Base-by-base conservation (phyloP, 2,888 invertebrate species). In the Stenodera caucasica region DNA sequence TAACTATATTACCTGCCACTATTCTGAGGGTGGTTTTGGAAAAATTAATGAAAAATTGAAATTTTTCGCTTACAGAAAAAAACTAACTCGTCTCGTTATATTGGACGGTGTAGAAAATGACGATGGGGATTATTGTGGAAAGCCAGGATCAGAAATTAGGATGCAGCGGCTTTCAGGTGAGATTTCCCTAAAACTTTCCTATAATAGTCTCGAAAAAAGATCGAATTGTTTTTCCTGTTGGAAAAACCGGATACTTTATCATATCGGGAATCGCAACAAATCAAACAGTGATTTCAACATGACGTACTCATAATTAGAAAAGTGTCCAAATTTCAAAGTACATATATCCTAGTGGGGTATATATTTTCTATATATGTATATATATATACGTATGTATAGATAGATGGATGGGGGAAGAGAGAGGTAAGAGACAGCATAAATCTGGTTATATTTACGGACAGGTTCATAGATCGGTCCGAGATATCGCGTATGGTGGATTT, bases 391-490 rank as follows among this genome's bases (percentile, higher is more conserved):
- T n/a, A n/a, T n/a, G n/a, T 49, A 37, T 12, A 45, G n/a, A 23
- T 50, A 56, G 51, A 55, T 11, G 35, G 54, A 50, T 30, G 23
- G 29, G 14, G 29, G n/a, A 15, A 37, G 52, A 37, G 53, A 6
- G 54, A 65, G 64, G 68, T 68, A 69, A 67, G 67, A 61, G 68
- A 61, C 67, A 63, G 74, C 77, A 79, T 79, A 78, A 78, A 78
- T 79, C 78, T 76, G 76, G 74, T 74, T 77, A 77, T 79, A 78
- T 79, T 78, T 77, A 78, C 78, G 72, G 76, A 73, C 75, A 74
- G 73, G 75, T 77, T 75, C 76, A 76, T 77, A 79, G 79, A 79
- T 79, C 78, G 78, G 72, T 72, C 73, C 71, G 73, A 74, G 77
- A 79, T 78, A 77, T 75, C 75, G 75, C 70, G 71, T 74, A 71